Conservation (phyloP, 2,888 invertebrate genomes). For the Tromatobia lineatoria region DNA sequence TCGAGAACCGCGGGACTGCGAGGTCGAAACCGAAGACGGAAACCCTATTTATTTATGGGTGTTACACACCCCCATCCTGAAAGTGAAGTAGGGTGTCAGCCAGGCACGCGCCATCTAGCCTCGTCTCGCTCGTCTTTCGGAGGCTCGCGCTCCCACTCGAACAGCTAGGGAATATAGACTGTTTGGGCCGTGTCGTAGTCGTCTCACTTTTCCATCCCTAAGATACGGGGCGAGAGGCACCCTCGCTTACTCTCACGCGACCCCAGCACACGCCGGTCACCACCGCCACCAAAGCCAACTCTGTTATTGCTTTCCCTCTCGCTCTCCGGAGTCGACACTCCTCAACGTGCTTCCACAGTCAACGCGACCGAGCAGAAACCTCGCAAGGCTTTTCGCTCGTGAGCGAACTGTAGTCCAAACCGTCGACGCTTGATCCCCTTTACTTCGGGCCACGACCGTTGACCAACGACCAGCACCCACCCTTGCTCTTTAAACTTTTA, state of each 20-base stretch:
- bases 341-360: slow-evolving; percentile 65
- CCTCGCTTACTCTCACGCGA: slow-evolving; percentile 46
- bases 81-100: slow-evolving; percentile 81
- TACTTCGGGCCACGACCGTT: slow-evolving; percentile 36
- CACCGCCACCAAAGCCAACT: slow-evolving; percentile 21
- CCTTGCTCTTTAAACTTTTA: slow-evolving; percentile 13
- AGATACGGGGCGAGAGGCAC: slow-evolving; percentile 50
- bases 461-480: slow-evolving; percentile 48
- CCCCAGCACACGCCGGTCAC: slow-evolving; percentile 55
- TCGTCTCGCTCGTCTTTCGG: slow-evolving; percentile 65
- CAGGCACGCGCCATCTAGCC: slow-evolving; percentile 80
- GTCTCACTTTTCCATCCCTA: slow-evolving; percentile 72
- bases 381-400: slow-evolving; percentile 66
- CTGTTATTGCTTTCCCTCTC: slow-evolving; percentile 39
- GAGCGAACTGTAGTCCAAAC: slow-evolving; percentile 68
- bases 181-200: slow-evolving; percentile 37
- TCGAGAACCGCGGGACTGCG: slow-evolving; percentile 62
- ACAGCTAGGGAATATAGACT: neutral
- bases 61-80: slow-evolving; percentile 79
- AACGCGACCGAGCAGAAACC: slow-evolving; percentile 67
- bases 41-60: slow-evolving; percentile 84
- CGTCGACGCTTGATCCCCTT: slow-evolving; percentile 64
- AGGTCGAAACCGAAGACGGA: slow-evolving; percentile 80
- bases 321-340: slow-evolving; percentile 53
- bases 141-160: slow-evolving; percentile 43